Evolutionary conservation across 2,797 vertebrate species (phyloP).

Genomic region (Limosa lapponica): DNA sequence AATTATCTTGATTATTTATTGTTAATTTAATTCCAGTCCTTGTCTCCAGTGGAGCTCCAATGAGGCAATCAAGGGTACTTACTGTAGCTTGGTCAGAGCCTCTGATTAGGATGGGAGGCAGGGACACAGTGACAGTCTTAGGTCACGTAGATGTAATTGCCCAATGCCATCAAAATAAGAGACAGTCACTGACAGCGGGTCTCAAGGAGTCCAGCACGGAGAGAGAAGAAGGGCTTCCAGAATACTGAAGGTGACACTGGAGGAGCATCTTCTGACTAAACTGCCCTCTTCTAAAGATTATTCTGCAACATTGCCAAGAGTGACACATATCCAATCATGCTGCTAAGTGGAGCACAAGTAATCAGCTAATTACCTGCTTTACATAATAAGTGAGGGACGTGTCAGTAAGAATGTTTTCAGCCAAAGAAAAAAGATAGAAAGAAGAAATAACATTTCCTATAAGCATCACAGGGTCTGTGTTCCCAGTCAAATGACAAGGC

Average conservation of each 20-base stretch:
- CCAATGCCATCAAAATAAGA: not conserved
- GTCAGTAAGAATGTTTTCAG: not conserved
- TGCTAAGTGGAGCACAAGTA: not conserved
- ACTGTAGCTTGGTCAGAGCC: not conserved
- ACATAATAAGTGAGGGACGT: not conserved
- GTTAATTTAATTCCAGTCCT: not conserved
- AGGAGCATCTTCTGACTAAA: not conserved
- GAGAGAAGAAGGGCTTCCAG: not conserved
- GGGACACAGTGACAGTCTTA: fast-evolving
- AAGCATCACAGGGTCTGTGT: not conserved
- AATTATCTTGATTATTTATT: not conserved
- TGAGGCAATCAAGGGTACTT: not conserved
- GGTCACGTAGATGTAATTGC: too few relatives aligned
- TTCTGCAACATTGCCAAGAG: not conserved
- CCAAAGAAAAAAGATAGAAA: not conserved
- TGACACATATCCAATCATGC: not conserved
- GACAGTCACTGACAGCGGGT: not conserved
- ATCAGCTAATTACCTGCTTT: constrained; percentile 30
- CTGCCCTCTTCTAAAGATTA: not conserved
- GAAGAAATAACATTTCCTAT: not conserved
- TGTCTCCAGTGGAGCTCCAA: not conserved
- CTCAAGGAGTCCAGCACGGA: not conserved
- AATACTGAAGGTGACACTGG: not conserved
- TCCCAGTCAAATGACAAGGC: not conserved
- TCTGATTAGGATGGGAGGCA: not conserved